Conservation (phyloP, 1,140 invertebrate species). For the Psilanteris sp. region DNA sequence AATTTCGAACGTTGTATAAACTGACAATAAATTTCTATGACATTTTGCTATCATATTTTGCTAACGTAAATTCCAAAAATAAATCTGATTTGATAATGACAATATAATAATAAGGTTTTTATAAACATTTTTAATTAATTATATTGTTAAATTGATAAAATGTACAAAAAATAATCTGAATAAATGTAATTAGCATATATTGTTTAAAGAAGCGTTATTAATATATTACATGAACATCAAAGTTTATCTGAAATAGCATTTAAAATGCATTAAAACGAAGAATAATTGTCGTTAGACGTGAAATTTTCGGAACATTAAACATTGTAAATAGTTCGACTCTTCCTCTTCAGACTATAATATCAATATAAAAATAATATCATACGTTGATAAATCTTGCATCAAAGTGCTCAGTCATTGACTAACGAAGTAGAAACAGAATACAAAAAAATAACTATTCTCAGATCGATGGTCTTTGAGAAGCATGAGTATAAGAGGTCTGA, state of each 20-base stretch:
- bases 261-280: too few species aligned
- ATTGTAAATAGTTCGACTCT: constrained; percentile 17
- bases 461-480: constrained; percentile 44
- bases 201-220: too few species aligned
- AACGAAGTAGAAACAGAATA: constrained; percentile 32
- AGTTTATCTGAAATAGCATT: too few species aligned
- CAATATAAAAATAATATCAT: constrained; percentile 28
- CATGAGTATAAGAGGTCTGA: constrained; percentile 20
- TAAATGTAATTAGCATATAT: too few species aligned
- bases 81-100: constrained; percentile 1
- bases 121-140: too few species aligned
- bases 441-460: constrained; percentile 17
- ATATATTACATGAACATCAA: too few species aligned
- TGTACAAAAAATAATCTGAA: too few species aligned
- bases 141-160: too few species aligned
- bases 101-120: too few species aligned
- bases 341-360: constrained; percentile 13
- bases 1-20: constrained; percentile 37
- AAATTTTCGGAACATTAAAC: constrained; percentile 38
- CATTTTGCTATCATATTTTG: constrained; percentile 39
- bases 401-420: constrained; percentile 13
- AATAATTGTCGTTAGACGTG: too few species aligned
- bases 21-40: constrained; percentile 33
- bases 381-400: constrained; percentile 28
- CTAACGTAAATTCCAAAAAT: constrained; percentile 23